Conservation (phyloP, 2,888 invertebrate genomes). For the Pherbina coryleti region DNA sequence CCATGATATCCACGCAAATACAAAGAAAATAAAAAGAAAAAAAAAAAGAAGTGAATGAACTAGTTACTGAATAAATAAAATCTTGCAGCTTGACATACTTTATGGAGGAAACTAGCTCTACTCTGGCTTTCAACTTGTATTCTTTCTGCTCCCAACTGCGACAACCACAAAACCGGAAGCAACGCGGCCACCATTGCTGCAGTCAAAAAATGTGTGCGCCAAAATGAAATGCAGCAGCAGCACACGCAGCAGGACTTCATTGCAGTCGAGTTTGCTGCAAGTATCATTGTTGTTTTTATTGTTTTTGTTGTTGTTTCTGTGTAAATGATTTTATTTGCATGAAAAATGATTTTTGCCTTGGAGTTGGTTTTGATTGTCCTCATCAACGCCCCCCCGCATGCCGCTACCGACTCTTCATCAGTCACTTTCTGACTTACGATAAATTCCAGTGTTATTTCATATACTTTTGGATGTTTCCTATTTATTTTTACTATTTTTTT, state of each 20-base stretch:
- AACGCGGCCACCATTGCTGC: neutral
- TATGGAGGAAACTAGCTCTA: neutral
- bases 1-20: too few relatives aligned
- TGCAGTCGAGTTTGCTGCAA: neutral
- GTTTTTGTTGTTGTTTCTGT: neutral
- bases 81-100: neutral
- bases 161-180: neutral
- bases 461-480: neutral
- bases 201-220: neutral
- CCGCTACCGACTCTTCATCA: neutral
- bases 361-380: neutral
- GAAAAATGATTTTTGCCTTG: conserved; percentile 10
- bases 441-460: conserved; percentile 5
- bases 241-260: neutral
- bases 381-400: neutral
- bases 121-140: neutral
- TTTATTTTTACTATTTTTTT: neutral
- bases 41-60: too few relatives aligned
- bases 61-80: neutral
- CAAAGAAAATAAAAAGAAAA: too few relatives aligned
- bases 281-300: neutral
- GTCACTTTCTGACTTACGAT: conserved; percentile 18
- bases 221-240: neutral
- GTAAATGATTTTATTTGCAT: conserved; percentile 27
- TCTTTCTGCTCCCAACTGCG: neutral